These are phyloP conservation scores for Celastrina argiolus DNA, from an alignment of 2,888 invertebrate genomes.

Conservation along the genomic window DNA sequence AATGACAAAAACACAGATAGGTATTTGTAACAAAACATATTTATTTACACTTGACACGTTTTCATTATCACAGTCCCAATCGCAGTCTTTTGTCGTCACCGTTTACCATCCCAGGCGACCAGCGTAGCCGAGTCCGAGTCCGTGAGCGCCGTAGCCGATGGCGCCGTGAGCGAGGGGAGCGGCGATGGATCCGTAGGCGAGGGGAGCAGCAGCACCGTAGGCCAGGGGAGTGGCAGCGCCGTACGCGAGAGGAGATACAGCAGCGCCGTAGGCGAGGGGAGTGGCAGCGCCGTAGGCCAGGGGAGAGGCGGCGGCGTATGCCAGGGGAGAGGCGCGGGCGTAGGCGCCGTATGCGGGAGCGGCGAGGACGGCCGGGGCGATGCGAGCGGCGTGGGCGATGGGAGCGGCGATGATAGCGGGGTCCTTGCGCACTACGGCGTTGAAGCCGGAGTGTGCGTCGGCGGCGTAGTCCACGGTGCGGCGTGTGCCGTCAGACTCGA, in stretches of 20 bases:
- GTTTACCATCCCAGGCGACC: constrained; percentile 13
- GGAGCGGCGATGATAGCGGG: constrained; percentile 41
- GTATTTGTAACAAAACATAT: neutral
- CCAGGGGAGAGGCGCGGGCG: constrained; percentile 35
- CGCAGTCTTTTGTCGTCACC: neutral
- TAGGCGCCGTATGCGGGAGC: constrained; percentile 22
- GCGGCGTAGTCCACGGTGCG: constrained; percentile 75
- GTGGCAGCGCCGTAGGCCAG: constrained; percentile 32
- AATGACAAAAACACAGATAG: neutral
- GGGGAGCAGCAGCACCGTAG: constrained; percentile 34
- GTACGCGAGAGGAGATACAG: no score
- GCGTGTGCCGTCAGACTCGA: constrained; percentile 71
- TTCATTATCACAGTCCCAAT: neutral
- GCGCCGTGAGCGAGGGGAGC: constrained; percentile 39
- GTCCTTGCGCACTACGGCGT: constrained; percentile 73
- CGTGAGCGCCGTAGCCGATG: constrained; percentile 34
- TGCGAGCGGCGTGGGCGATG: constrained; percentile 40
- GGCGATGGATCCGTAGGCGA: constrained; percentile 21
- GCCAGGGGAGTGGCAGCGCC: constrained; percentile 36
- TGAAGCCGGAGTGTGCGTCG: constrained; percentile 69
- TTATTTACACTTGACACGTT: neutral
- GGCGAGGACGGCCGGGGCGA: constrained; percentile 30
- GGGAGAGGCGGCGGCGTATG: constrained; percentile 33
- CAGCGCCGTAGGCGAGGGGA: constrained; percentile 16
- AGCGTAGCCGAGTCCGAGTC: constrained; percentile 34